Conservation (phyloP, 2,888 invertebrate species). For the Coleophora deauratella region DNA sequence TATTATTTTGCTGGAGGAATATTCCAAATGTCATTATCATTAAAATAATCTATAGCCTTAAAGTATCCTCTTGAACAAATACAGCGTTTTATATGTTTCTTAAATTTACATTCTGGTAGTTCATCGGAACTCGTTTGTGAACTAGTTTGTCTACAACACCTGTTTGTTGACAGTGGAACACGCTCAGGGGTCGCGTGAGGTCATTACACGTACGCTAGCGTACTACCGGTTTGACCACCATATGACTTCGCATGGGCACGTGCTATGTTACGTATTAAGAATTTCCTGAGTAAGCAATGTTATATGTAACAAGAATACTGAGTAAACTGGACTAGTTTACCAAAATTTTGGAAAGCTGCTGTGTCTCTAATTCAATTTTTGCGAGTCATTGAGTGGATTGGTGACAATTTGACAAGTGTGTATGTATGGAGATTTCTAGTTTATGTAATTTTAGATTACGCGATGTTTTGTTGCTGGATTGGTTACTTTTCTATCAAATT, state of each 20-base stretch:
- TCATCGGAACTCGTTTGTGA: slow-evolving; percentile 32
- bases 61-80: too few species aligned
- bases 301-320: slow-evolving; percentile 24
- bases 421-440: slow-evolving; percentile 13
- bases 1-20: too few species aligned
- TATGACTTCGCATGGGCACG: slow-evolving; percentile 43
- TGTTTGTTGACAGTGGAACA: slow-evolving; percentile 32
- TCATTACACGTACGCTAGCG: slow-evolving; percentile 47
- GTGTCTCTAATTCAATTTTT: slow-evolving; percentile 23
- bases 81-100: too few species aligned
- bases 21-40: too few species aligned
- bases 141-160: slow-evolving; percentile 33
- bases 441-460: slow-evolving; percentile 20
- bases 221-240: slow-evolving; percentile 56
- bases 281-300: slow-evolving; percentile 32
- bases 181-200: slow-evolving; percentile 45
- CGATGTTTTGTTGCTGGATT: background rate
- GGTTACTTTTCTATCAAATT: too few species aligned
- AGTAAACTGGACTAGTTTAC: slow-evolving; percentile 29
- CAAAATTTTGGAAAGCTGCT: slow-evolving; percentile 48
- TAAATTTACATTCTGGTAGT: too few species aligned
- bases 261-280: slow-evolving; percentile 30
- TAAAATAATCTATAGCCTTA: too few species aligned
- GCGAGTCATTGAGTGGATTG: slow-evolving; percentile 4
- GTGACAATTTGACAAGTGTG: slow-evolving; percentile 6